Evolutionary conservation across 2,113 vertebrate species (phyloP), one percentile per base, ranked within the genome.

Genomic region (Chauna torquata): DNA sequence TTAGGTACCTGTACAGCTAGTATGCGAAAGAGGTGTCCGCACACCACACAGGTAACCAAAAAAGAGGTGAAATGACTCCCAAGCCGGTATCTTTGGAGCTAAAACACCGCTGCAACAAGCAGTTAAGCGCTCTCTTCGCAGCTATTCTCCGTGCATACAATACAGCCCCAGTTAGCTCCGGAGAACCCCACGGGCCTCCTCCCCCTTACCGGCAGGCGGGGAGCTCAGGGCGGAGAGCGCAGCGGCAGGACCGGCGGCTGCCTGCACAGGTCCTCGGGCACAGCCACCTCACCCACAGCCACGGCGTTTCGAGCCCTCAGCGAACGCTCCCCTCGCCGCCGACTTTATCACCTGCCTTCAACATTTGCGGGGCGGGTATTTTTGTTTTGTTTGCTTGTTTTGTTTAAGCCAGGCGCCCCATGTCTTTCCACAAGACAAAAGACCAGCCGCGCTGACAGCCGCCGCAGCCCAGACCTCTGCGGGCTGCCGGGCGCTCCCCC

Each of bases 1-100:
- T 1, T 2, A 15, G 34, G 38, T 38, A 77, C 27, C 82, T 34
- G 27, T 3, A 17, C 9, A 24, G 81, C 42, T 50, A 52, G 3
- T 0, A 2, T 0, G 24, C 4, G 45, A 30, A 65, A 64, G 3
- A 0, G 2, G 16, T 1, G 28, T 7, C 22, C 49, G 9, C 34
- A 8, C 2, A 32, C 8, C 59, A 5, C 4, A 4, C 59, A 22
- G 32, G 8, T 30, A 66, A 55, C 52, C 11, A 8, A 24, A 49
- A 19, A 52, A 20, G 40, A 30, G 11, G 3, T 11, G 23, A 36
- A 55, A 68, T 1, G 1, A 28, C 16, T 52, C 28, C 45, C 30
- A 36, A 44, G 30, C 47, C 18, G 30, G 0, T 6, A 27, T 4
- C 55, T 75, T 3, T 1, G 2, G 16, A 49, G 68, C 8, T 3